Base-by-base conservation (phyloP, 2,888 invertebrate species). In the Sepiola atlantica region DNA sequence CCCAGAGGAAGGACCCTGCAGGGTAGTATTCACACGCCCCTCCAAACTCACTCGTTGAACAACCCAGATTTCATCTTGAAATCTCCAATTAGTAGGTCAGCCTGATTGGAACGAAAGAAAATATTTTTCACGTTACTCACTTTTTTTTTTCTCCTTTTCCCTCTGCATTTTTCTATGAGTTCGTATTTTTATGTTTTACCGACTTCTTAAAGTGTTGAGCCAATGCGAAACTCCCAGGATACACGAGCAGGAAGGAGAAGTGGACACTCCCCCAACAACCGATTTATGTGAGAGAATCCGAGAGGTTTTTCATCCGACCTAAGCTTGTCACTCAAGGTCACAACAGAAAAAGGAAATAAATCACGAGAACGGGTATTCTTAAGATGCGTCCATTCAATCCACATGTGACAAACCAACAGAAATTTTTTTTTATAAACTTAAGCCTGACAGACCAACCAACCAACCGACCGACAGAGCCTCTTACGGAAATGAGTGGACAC, bases 221-320 rank as follows among this genome's bases (percentile, higher is more conserved):
- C 77, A 77, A n/a, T 32, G n/a, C n/a, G 77, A 77, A 77, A 77
- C 77, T 77, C 77, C 32, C 77, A 77, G 10, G 77, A 32, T 0
- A n/a, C 8, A 61, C 24, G 21, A 21, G 61, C 14, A 18, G 4
- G 21, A n/a, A n/a, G n/a, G 32, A 18, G 4, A 14, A 16, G n/a
- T 77, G 77, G 24, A n/a, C n/a, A n/a, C 32, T 32, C 77, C 77
- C 32, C n/a, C 77, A 77, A n/a, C n/a, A n/a, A n/a, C n/a, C 77
- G 32, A 77, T 77, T 77, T 77, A 77, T n/a, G 77, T 77, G 77
- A 77, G 77, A 77, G 77, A 77, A 77, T 77, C 77, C 77, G 28
- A 32, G n/a, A n/a, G n/a, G n/a, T 77, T 77, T 77, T 77, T 77
- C 16, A 77, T 16, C 32, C n/a, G 12, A 77, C n/a, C 77, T 77